Evolutionary conservation across 2,797 vertebrate species (phyloP).

Genomic region (Oophaga sylvatica): DNA sequence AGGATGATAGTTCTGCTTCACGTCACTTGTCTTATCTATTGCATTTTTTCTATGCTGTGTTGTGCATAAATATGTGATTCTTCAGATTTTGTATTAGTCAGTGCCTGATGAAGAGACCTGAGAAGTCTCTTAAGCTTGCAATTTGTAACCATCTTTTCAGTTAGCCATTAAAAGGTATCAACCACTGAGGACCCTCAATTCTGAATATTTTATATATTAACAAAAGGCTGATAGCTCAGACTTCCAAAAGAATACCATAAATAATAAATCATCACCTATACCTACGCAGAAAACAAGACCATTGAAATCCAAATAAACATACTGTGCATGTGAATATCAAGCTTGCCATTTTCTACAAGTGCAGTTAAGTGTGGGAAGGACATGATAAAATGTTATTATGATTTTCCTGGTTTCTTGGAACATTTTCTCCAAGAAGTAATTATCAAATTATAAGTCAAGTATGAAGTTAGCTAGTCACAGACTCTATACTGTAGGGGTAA

Average conservation of each 20-base stretch:
- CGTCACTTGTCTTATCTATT: too few relatives aligned
- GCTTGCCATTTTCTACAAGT: background rate
- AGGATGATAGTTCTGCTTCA: too few relatives aligned
- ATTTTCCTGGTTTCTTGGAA: slow-evolving; percentile 19
- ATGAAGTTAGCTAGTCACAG: slow-evolving; percentile 23
- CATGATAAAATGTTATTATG: background rate
- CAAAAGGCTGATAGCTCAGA: background rate
- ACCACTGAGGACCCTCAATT: too few relatives aligned
- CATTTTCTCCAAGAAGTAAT: slow-evolving; percentile 6
- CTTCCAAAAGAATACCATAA: background rate
- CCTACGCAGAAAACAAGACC: background rate
- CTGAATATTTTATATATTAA: background rate
- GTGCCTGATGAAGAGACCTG: too few relatives aligned
- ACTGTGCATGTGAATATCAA: slow-evolving; percentile 7
- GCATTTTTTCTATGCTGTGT: too few relatives aligned
- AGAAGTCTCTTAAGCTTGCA: too few relatives aligned
- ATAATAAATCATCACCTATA: background rate
- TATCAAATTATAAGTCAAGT: slow-evolving; percentile 18
- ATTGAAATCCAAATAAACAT: slow-evolving; percentile 11
- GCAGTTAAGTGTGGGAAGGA: background rate
- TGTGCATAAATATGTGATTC: too few relatives aligned
- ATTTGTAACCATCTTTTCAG: too few relatives aligned
- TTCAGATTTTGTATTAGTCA: too few relatives aligned
- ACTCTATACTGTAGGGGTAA: background rate
- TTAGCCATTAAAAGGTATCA: too few relatives aligned